Evolutionary conservation across 1,140 invertebrate species (phyloP).

Genomic region (Paraescarpia echinospica): DNA sequence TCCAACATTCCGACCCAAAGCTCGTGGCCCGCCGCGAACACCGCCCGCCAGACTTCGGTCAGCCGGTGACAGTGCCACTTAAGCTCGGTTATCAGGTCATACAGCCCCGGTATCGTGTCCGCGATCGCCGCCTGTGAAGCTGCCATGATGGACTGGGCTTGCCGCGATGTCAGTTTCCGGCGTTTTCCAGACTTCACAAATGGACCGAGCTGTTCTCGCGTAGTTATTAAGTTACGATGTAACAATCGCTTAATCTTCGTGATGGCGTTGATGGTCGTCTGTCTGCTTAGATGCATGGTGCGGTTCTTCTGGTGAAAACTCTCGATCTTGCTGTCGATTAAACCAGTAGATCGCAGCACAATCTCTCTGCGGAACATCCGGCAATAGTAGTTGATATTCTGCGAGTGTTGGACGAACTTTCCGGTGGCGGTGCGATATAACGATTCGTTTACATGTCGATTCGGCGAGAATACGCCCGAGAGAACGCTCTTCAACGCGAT

Average conservation of each 20-base stretch:
- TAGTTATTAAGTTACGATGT: background rate
- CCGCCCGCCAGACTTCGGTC: slow-evolving; percentile 12
- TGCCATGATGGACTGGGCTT: background rate
- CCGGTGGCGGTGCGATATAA: background rate
- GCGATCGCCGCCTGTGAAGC: background rate
- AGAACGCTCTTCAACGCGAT: slow-evolving; percentile 20
- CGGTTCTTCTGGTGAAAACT: slow-evolving; percentile 18
- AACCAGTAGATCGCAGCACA: background rate
- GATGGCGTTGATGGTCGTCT: slow-evolving; percentile 8
- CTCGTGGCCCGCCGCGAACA: background rate
- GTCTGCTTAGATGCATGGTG: slow-evolving; percentile 15
- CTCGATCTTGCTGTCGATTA: slow-evolving; percentile 14
- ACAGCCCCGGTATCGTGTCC: background rate
- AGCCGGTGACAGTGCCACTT: background rate
- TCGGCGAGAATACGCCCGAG: slow-evolving; percentile 13
- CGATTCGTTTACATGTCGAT: slow-evolving; percentile 20
- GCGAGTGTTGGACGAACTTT: slow-evolving; percentile 18
- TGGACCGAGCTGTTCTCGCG: background rate
- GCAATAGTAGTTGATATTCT: slow-evolving; percentile 10
- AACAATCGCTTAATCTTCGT: background rate
- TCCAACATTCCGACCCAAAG: slow-evolving; percentile 18
- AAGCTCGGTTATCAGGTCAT: background rate
- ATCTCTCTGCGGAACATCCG: slow-evolving; percentile 22
- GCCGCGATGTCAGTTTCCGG: background rate
- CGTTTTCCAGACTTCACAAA: background rate